These are phyloP conservation scores for Rhorus exstirpatorius DNA, from an alignment of 2,888 invertebrate species.

Conservation along the genomic window DNA sequence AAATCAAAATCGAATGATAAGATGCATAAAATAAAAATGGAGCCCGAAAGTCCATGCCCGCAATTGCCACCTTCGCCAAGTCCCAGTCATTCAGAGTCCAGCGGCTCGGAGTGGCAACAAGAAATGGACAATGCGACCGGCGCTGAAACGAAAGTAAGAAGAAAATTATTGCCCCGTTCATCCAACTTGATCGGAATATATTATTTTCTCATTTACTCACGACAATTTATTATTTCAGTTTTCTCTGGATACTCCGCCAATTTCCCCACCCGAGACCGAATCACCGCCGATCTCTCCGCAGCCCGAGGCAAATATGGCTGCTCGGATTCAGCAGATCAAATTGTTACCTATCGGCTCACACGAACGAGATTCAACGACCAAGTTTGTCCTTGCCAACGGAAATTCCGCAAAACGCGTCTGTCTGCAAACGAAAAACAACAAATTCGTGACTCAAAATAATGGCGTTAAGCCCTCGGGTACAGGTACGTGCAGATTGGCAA, in stretches of 20 bases:
- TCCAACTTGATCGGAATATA: neutral
- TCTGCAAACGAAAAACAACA: constrained; percentile 78
- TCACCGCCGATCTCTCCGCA: constrained; percentile 83
- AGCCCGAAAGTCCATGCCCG: constrained; percentile 76
- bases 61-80: constrained; percentile 79
- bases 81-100: constrained; percentile 79
- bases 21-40: constrained; percentile 76
- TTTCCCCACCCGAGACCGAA: constrained; percentile 83
- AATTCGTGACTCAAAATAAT: constrained; percentile 48
- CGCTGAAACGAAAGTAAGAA: constrained; percentile 73
- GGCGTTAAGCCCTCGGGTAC: constrained; percentile 29
- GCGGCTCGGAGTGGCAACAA: constrained; percentile 77
- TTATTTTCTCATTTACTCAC: too few relatives aligned
- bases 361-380: constrained; percentile 75
- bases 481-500: neutral
- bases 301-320: constrained; percentile 67
- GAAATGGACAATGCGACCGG: constrained; percentile 64
- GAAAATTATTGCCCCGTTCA: neutral
- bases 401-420: constrained; percentile 79
- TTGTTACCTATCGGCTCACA: constrained; percentile 79
- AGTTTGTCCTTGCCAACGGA: constrained; percentile 73
- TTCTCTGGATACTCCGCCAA: constrained; percentile 85
- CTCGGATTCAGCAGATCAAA: constrained; percentile 73
- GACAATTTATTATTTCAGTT: constrained; percentile 72
- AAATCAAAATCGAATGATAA: constrained; percentile 48